Percentiles rank a stretch among this genome's conserved stretches.
Evolutionary conservation across 2,113 vertebrate species (phyloP).

Genomic region (Catharus fuscescens): DNA sequence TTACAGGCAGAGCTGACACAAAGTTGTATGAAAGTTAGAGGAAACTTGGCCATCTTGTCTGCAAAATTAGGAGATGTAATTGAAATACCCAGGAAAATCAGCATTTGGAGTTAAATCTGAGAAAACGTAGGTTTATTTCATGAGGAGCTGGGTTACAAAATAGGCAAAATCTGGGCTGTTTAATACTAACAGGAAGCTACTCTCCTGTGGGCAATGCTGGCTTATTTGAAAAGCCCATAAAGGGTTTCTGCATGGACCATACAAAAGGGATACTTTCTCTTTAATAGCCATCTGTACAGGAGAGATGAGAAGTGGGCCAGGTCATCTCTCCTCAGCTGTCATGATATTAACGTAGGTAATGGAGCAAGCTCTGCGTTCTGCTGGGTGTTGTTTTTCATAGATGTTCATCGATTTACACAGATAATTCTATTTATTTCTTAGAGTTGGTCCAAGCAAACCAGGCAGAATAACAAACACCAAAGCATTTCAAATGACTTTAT

Average conservation of each 20-base stretch:
- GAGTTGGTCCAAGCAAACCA: slow-evolving; percentile 88
- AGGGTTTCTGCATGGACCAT: slow-evolving; percentile 88
- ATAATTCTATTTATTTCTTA: slow-evolving; percentile 98
- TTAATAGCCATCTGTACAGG: slow-evolving; percentile 99
- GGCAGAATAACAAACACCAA: slow-evolving; percentile 89
- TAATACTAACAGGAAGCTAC: slow-evolving; percentile 81
- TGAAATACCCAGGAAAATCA: slow-evolving; percentile 27
- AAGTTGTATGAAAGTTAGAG: neutral
- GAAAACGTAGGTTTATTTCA: slow-evolving; percentile 73
- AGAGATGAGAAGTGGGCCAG: slow-evolving; percentile 95
- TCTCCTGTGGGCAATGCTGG: slow-evolving; percentile 84
- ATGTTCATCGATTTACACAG: slow-evolving; percentile 94
- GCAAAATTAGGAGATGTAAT: neutral
- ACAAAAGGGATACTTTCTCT: slow-evolving; percentile 96
- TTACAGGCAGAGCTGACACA: neutral
- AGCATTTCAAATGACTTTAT: slow-evolving; percentile 85
- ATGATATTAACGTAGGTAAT: slow-evolving; percentile 99
- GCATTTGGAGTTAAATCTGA: slow-evolving; percentile 61
- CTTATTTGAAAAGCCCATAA: slow-evolving; percentile 87
- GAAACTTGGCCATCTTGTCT: slow-evolving; percentile 31
- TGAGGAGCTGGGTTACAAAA: slow-evolving; percentile 71
- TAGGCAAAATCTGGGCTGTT: slow-evolving; percentile 80
- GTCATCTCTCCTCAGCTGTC: slow-evolving; percentile 99
- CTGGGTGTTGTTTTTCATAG: slow-evolving; percentile 96
- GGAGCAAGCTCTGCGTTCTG: slow-evolving; percentile 94